These are phyloP conservation scores for Mobula hypostoma DNA, from an alignment of 2,113 vertebrate species.

Conservation along the genomic window DNA sequence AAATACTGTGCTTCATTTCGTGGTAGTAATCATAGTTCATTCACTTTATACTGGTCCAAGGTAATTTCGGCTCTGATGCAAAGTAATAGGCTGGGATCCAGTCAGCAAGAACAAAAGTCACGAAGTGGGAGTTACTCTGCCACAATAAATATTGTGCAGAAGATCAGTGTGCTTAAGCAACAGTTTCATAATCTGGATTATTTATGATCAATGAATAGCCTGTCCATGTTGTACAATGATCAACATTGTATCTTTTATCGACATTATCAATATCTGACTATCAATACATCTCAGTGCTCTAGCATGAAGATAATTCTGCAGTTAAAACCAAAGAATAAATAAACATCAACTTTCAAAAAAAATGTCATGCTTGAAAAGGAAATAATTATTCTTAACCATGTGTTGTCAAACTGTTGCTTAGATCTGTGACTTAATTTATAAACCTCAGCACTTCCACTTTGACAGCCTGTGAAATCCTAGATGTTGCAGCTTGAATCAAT, in stretches of 20 bases:
- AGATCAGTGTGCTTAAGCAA: not conserved
- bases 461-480: conserved; percentile 20
- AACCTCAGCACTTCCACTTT: not conserved
- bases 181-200: not conserved
- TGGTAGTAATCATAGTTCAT: not conserved
- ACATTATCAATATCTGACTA: not conserved
- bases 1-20: not conserved
- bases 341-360: not conserved
- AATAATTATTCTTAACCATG: not conserved
- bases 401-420: conserved; percentile 7
- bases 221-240: not conserved
- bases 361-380: not conserved
- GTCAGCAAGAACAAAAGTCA: not conserved
- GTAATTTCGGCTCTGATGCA: not conserved
- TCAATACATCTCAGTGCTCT: not conserved
- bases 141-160: not conserved
- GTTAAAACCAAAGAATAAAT: not conserved
- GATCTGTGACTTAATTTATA: not conserved
- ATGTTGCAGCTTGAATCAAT: not conserved
- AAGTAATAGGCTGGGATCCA: not conserved
- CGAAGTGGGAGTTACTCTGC: not conserved
- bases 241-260: not conserved
- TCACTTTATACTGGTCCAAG: not conserved
- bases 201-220: not conserved
- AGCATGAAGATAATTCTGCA: not conserved